A percentile compares a stretch with the other conserved stretches of the same genome.
These are phyloP conservation scores for Oreohelix idahoensis DNA, from an alignment of 1,140 invertebrate genomes.

Conservation along the genomic window DNA sequence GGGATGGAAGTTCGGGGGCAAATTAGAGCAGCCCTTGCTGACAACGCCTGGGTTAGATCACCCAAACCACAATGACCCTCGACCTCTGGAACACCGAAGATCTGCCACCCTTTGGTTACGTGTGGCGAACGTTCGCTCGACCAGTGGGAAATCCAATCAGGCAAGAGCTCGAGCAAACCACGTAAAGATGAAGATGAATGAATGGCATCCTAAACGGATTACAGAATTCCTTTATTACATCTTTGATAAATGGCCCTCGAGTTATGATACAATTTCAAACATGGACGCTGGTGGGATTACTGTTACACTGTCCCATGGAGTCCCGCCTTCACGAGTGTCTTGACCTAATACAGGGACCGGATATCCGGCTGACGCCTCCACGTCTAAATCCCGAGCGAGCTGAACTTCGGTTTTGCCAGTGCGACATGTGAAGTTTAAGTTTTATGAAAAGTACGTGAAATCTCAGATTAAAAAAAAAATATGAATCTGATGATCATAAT, in stretches of 20 bases:
- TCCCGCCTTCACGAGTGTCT: neutral
- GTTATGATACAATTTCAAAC: slow-evolving; percentile 31
- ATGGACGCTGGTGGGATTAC: neutral
- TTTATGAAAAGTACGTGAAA: too few relatives aligned
- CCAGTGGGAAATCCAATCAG: slow-evolving; percentile 9
- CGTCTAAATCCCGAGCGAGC: too few relatives aligned
- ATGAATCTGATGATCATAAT: too few relatives aligned
- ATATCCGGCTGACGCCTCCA: too few relatives aligned
- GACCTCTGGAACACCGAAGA: neutral
- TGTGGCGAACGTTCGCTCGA: neutral
- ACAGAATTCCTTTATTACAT: slow-evolving; percentile 23
- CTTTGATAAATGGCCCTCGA: slow-evolving; percentile 19
- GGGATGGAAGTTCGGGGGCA: slow-evolving; percentile 26
- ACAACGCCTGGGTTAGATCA: slow-evolving; percentile 34
- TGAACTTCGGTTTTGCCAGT: too few relatives aligned
- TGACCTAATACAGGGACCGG: neutral
- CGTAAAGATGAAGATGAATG: slow-evolving; percentile 28
- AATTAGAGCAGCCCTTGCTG: slow-evolving; percentile 37
- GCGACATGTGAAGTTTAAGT: too few relatives aligned
- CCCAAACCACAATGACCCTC: neutral
- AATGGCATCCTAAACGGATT: slow-evolving; percentile 11
- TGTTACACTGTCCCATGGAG: neutral
- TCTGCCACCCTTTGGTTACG: slow-evolving; percentile 11
- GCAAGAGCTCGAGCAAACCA: neutral
- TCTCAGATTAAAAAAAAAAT: too few relatives aligned